Evolutionary conservation across 2,113 vertebrate species (phyloP).

Genomic region (Mustela nigripes): DNA sequence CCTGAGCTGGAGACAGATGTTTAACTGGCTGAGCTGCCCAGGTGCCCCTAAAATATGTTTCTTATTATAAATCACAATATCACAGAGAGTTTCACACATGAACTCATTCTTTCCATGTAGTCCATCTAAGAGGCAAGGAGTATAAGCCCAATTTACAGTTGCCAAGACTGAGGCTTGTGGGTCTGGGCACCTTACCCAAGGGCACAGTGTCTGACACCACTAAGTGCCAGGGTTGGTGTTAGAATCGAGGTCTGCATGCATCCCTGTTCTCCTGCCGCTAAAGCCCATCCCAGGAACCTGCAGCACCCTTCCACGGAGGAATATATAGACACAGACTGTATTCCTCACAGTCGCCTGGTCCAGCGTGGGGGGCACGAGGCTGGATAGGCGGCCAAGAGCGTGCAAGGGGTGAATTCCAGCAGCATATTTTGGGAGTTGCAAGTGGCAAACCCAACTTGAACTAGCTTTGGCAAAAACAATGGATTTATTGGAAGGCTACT

Average conservation of each 20-base stretch:
- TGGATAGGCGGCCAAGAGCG: background rate
- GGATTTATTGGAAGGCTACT: background rate
- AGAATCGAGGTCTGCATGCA: background rate
- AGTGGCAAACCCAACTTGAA: background rate
- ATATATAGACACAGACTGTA: background rate
- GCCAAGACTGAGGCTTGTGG: background rate
- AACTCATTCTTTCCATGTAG: accelerated
- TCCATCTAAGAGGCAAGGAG: background rate
- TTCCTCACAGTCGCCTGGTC: background rate
- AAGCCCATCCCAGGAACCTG: background rate
- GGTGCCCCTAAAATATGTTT: too few relatives aligned
- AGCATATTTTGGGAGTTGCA: background rate
- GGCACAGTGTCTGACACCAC: accelerated
- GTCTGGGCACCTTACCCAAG: background rate
- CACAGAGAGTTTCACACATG: accelerated
- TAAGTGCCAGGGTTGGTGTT: background rate
- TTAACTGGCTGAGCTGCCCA: too few relatives aligned
- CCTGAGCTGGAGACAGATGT: too few relatives aligned
- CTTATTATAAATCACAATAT: background rate
- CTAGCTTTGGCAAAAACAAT: background rate
- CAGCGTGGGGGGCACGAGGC: background rate
- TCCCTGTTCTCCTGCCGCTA: too few relatives aligned
- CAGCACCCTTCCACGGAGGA: accelerated
- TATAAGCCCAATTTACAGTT: too few relatives aligned
- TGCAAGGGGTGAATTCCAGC: background rate